These are phyloP conservation scores for Cyclura pinguis DNA, from an alignment of 2,797 vertebrate genomes.

Conservation along the genomic window DNA sequence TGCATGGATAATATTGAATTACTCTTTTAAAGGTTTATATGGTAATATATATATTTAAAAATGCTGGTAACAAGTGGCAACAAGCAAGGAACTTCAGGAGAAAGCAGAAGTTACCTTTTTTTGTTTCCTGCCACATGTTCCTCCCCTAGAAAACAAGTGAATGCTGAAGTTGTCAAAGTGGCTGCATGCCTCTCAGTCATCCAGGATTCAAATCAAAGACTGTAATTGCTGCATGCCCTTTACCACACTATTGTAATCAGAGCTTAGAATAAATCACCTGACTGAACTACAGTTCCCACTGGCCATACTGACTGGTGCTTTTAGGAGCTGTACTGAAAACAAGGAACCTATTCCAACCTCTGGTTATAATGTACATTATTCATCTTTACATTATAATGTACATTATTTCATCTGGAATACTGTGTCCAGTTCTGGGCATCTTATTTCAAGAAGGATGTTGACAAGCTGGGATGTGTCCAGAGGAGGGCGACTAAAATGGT, in stretches of 20 bases:
- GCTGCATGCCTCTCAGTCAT: background rate
- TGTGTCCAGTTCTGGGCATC: too few relatives aligned
- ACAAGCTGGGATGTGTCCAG: too few relatives aligned
- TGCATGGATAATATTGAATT: background rate
- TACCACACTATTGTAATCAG: background rate
- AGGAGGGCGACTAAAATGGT: too few relatives aligned
- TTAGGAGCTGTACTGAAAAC: too few relatives aligned
- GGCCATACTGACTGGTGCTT: too few relatives aligned
- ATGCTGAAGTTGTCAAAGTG: background rate
- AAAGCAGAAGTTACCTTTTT: background rate
- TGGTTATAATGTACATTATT: background rate
- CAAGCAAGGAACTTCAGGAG: background rate
- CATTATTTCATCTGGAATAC: too few relatives aligned
- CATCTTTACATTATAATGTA: too few relatives aligned
- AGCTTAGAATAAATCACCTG: background rate
- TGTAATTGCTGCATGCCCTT: background rate
- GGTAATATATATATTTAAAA: background rate
- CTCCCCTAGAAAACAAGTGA: background rate
- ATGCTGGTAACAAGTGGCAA: background rate
- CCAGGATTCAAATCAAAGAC: background rate
- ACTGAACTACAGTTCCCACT: too few relatives aligned
- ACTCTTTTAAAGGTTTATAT: background rate
- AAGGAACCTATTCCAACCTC: too few relatives aligned
- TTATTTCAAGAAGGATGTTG: too few relatives aligned
- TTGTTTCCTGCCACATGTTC: background rate